Conservation (phyloP, 2,888 invertebrate genomes). For the Pterobdella sp. region DNA sequence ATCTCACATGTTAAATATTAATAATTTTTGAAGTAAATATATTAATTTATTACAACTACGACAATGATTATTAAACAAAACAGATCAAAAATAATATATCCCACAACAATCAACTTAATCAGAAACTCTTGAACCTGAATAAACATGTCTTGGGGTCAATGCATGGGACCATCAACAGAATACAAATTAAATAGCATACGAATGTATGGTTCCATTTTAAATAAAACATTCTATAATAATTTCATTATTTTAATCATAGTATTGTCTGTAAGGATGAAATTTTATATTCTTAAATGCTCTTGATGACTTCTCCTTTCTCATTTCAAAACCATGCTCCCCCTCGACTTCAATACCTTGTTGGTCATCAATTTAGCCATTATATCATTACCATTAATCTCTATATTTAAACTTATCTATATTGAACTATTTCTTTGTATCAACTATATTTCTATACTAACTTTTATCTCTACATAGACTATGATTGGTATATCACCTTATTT, state of each 20-base stretch:
- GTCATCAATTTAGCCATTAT: background rate
- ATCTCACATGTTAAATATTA: too few relatives aligned
- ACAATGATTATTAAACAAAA: too few relatives aligned
- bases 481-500: constrained; percentile 1
- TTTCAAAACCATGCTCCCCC: background rate
- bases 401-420: background rate
- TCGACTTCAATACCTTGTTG: background rate
- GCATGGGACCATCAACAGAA: too few relatives aligned
- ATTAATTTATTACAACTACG: too few relatives aligned
- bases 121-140: too few relatives aligned
- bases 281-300: constrained; percentile 6
- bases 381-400: background rate
- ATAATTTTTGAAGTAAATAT: too few relatives aligned
- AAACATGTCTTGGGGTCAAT: too few relatives aligned
- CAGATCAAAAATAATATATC: too few relatives aligned
- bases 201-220: too few relatives aligned
- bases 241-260: background rate
- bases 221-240: background rate
- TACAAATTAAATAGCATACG: too few relatives aligned
- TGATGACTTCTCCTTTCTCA: background rate
- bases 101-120: too few relatives aligned
- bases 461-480: background rate
- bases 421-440: background rate
- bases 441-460: background rate
- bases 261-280: constrained; percentile 5